Percentiles rank a stretch among this genome's conserved stretches.
Conservation (phyloP, 2,113 vertebrate species). For the Otocyon megalotis region DNA sequence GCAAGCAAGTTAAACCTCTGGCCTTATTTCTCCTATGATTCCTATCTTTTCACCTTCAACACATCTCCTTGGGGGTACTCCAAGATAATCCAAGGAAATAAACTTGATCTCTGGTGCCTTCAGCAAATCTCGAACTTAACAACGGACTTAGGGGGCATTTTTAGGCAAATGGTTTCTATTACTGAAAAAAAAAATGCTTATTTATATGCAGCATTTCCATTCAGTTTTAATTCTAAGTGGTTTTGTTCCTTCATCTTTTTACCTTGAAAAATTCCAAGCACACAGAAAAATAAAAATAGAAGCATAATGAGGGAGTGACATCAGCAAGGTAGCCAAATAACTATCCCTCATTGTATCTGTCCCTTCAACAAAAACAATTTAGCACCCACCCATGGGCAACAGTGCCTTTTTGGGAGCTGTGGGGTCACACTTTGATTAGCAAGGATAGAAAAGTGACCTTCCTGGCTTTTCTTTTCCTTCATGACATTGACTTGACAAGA, state of each 20-base stretch:
- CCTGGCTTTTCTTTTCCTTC: neutral
- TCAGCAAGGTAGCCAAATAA: neutral
- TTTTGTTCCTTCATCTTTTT: neutral
- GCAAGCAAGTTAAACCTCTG: neutral
- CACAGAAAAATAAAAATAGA: neutral
- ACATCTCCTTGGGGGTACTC: neutral
- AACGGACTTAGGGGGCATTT: neutral
- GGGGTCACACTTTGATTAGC: neutral
- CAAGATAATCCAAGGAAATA: neutral
- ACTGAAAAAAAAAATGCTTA: neutral
- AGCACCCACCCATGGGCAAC: neutral
- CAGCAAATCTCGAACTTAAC: neutral
- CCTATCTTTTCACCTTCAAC: neutral
- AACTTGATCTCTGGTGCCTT: neutral
- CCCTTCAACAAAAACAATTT: neutral
- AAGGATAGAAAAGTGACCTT: neutral
- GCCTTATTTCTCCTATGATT: neutral
- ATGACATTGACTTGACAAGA: neutral
- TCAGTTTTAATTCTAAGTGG: neutral
- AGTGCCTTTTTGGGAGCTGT: neutral
- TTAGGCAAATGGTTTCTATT: neutral
- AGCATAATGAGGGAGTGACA: neutral
- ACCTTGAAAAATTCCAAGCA: neutral
- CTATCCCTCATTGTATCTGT: neutral
- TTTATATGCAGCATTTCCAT: neutral